Base-by-base conservation (phyloP, 2,797 vertebrate species). In the Sciurus carolinensis region DNA sequence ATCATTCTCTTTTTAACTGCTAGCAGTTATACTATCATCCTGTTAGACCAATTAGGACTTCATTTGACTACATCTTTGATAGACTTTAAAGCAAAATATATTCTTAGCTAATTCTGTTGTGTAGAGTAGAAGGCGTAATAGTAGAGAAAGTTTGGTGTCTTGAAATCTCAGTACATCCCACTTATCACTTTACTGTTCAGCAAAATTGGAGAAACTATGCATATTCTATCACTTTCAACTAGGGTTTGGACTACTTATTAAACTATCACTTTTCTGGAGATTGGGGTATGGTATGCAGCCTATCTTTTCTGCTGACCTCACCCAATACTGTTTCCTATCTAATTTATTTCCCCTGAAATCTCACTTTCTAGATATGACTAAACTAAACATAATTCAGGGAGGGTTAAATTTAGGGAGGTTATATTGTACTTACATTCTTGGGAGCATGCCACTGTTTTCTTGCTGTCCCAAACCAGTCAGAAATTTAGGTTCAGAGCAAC, bases 341-440 rank as follows among this genome's bases (percentile, higher is more conserved):
- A 81, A 79, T 92, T 73, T 94, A 18, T 82, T 93, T 92, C 72
- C 14, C 42, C 12, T 92, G 44, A 91, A 89, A 80, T 84, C 24
- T 73, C 44, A 33, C 30, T 93, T 96, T 94, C 42, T 76, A 57
- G 39, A 62, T 69, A 50, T 24, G 22, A 62, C 42, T 42, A 85
- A 59, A 20, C 30, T 94, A 76, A 81, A 54, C 12, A 24, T 83
- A 87, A 90, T 80, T 95, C 73, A 84, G 14, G 59, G 59, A 62
- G 59, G 59, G 2, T 62, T 62, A 62, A 26, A 62, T 62, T 62
- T 24, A 62, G 24, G 47, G 36, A 95, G 54, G 22, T 87, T 85
- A 36, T 81, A 73, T 87, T 86, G 24, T 36, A 5, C 24, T 83
- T 86, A 71, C 76, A 66, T 89, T 73, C 62, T 73, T 91, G 33